A percentile compares a stretch with the other conserved stretches of the same genome.
These are phyloP conservation scores for Hippocampus abdominalis DNA, from an alignment of 2,113 vertebrate genomes.

Conservation along the genomic window DNA sequence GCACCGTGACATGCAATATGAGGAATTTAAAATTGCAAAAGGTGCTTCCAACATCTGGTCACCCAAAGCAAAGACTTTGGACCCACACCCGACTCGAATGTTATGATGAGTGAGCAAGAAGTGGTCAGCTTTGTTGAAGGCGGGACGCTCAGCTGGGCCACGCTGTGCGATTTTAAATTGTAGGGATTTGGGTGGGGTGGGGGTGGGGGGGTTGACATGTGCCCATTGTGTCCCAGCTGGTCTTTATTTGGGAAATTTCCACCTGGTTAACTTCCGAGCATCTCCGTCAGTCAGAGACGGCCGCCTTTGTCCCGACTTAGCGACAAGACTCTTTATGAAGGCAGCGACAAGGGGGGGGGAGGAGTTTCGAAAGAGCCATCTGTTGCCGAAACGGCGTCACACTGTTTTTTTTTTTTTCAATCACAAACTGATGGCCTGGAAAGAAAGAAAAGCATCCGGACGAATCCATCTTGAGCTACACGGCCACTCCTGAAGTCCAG, in stretches of 20 bases:
- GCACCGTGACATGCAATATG: constrained; percentile 27
- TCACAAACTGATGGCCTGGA: not conserved
- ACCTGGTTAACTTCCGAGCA: constrained; percentile 66
- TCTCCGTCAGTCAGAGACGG: constrained; percentile 40
- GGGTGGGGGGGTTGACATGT: constrained; percentile 12
- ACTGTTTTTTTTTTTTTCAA: constrained; percentile 26
- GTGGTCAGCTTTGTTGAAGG: not conserved
- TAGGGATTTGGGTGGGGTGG: not conserved
- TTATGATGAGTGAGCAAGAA: constrained; percentile 5
- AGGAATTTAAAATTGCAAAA: constrained; percentile 17
- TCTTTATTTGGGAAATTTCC: constrained; percentile 68
- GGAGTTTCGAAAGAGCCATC: constrained; percentile 60
- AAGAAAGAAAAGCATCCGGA: not conserved
- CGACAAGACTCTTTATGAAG: constrained; percentile 52
- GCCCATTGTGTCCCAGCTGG: constrained; percentile 62
- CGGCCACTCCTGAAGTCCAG: not conserved
- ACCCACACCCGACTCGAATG: constrained; percentile 5
- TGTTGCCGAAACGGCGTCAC: constrained; percentile 62
- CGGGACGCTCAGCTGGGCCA: constrained; percentile 16
- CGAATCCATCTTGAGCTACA: not conserved
- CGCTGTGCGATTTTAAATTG: constrained; percentile 15
- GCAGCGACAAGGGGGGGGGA: constrained; percentile 41
- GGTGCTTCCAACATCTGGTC: constrained; percentile 35
- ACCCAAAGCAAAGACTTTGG: not conserved
- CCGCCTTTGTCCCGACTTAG: constrained; percentile 54